A percentile compares a stretch with the other conserved stretches of the same genome.
Evolutionary conservation across 2,888 invertebrate genomes (phyloP).

Genomic region (Cataglyphis albicans): DNA sequence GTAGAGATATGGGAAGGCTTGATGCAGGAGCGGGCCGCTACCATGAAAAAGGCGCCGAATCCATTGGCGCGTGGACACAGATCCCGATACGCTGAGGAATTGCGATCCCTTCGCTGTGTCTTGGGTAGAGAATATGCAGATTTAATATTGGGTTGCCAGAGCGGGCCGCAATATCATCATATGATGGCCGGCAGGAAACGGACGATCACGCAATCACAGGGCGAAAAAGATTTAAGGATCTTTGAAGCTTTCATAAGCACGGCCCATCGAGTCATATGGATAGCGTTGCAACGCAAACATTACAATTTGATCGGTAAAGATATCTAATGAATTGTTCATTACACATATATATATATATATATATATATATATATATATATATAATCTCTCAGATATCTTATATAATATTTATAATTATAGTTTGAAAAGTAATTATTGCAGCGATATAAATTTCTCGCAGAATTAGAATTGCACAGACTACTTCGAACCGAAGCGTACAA

Average conservation of each 20-base stretch:
- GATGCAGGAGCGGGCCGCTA: constrained; percentile 87
- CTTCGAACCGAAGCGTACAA: constrained; percentile 89
- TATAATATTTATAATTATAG: background rate
- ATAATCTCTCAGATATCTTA: background rate
- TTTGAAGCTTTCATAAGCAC: constrained; percentile 88
- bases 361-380: background rate
- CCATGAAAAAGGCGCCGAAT: constrained; percentile 78
- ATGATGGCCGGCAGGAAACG: constrained; percentile 83
- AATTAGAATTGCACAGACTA: constrained; percentile 88
- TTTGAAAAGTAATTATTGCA: background rate
- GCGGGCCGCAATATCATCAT: constrained; percentile 87
- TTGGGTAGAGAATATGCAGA: constrained; percentile 89
- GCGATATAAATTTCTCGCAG: constrained; percentile 81
- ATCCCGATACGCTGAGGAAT: constrained; percentile 85
- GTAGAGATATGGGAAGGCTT: constrained; percentile 89
- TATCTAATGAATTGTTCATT: constrained; percentile 69
- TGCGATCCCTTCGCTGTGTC: constrained; percentile 88
- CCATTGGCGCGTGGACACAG: constrained; percentile 79
- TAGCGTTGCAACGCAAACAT: constrained; percentile 88
- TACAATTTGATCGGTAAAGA: constrained; percentile 88
- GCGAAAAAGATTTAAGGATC: constrained; percentile 89
- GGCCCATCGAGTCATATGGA: constrained; percentile 89
- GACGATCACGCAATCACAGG: constrained; percentile 87
- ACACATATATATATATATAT: no score
- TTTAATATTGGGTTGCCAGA: constrained; percentile 87